A percentile compares a stretch with the other conserved stretches of the same genome.
Evolutionary conservation across 2,888 invertebrate species (phyloP).

Genomic region (Polyommatus icarus): DNA sequence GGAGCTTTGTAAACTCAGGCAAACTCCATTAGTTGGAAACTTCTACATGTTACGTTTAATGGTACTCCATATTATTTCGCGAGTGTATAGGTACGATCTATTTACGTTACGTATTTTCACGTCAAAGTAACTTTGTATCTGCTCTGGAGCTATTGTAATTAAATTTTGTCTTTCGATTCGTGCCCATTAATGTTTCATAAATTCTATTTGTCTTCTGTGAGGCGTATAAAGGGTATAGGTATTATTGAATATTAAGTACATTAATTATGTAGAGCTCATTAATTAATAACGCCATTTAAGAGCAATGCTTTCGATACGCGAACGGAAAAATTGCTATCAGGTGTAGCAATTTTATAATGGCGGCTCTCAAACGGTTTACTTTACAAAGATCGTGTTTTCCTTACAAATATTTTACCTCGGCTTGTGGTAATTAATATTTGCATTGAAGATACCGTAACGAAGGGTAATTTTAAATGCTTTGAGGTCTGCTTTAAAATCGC

Average conservation of each 20-base stretch:
- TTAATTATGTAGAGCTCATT: background rate
- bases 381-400: constrained; percentile 3
- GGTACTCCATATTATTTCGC: constrained; percentile 32
- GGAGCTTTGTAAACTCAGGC: constrained; percentile 3
- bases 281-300: background rate
- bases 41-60: constrained; percentile 35
- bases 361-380: background rate
- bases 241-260: background rate
- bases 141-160: constrained; percentile 5
- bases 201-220: background rate
- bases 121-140: constrained; percentile 31
- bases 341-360: background rate
- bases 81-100: constrained; percentile 43
- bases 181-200: background rate
- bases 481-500: background rate
- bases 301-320: background rate
- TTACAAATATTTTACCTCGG: constrained; percentile 5
- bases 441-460: constrained; percentile 7
- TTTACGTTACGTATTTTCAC: constrained; percentile 41
- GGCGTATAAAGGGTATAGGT: background rate
- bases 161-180: background rate
- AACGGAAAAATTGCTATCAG: background rate
- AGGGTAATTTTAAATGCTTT: background rate
- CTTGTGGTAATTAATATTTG: constrained; percentile 25
- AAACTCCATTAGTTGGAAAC: constrained; percentile 44